phyloP scores from a whole-genome alignment of 1,140 invertebrate species.

The Steinernema feltiae region DNA sequence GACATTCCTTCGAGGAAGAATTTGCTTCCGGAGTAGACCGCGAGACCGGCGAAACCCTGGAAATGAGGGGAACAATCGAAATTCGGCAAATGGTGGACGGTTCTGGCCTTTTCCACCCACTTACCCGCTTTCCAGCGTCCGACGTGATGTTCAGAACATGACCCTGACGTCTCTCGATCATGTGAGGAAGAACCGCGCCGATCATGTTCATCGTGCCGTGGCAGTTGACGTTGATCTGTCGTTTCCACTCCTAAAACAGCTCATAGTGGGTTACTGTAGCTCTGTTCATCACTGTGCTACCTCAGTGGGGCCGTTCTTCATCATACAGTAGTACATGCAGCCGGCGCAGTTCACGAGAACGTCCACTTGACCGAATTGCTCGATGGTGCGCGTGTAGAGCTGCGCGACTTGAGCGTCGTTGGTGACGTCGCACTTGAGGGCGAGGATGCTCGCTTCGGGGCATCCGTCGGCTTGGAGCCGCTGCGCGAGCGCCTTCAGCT shows the following conservation, averaged over 20 bases:
- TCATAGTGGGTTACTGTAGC: too few species aligned
- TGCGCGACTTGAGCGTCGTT: conserved; percentile 33
- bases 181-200: conserved; percentile 59
- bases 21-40: conserved; percentile 62
- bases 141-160: conserved; percentile 62
- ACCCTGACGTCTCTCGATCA: conserved; percentile 58
- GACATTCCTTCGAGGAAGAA: conserved; percentile 61
- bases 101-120: too few species aligned
- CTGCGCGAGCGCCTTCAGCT: conserved; percentile 28
- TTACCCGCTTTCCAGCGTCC: conserved; percentile 60
- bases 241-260: conserved; percentile 58
- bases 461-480: conserved; percentile 16
- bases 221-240: conserved; percentile 60
- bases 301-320: conserved; percentile 59
- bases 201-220: conserved; percentile 61
- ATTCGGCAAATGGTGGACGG: background rate
- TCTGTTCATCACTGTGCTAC: too few species aligned
- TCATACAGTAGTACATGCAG: conserved; percentile 60
- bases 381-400: conserved; percentile 27
- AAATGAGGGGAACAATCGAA: conserved; percentile 12
- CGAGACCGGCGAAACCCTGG: conserved; percentile 60
- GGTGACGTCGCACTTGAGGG: conserved; percentile 43
- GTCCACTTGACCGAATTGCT: conserved; percentile 59
- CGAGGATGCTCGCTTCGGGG: conserved; percentile 18
- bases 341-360: conserved; percentile 61